Conservation (phyloP, 2,888 invertebrate species). For the Andrena fulva region DNA sequence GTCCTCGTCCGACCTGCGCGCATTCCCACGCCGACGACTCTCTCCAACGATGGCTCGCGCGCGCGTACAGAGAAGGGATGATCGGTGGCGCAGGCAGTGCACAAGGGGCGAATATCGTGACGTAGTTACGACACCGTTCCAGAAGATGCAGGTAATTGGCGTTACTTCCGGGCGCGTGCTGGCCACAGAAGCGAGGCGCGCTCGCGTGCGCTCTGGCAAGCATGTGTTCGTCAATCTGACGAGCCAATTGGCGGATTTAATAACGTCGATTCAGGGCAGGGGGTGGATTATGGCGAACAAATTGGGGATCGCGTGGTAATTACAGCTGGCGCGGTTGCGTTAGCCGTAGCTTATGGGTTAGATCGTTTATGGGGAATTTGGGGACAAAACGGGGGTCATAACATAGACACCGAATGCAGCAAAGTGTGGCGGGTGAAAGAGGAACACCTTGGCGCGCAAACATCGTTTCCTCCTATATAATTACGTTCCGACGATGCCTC, state of each 20-base stretch:
- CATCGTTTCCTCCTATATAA: background rate
- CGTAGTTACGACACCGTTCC: slow-evolving; percentile 49
- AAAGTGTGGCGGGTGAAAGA: background rate
- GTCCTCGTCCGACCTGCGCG: background rate
- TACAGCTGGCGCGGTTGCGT: background rate
- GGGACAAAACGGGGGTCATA: no score
- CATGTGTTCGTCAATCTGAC: slow-evolving; percentile 34
- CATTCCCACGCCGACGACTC: slow-evolving; percentile 9
- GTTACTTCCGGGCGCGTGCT: slow-evolving; percentile 35
- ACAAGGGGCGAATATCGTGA: slow-evolving; percentile 41
- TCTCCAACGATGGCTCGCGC: slow-evolving; percentile 41
- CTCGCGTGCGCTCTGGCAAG: slow-evolving; percentile 26
- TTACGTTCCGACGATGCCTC: background rate
- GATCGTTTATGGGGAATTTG: no score
- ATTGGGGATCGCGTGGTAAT: slow-evolving; percentile 7
- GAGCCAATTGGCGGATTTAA: slow-evolving; percentile 18
- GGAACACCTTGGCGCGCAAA: background rate
- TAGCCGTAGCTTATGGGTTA: no score
- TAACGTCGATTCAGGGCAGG: slow-evolving; percentile 12
- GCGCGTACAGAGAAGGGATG: slow-evolving; percentile 30
- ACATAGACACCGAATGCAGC: no score
- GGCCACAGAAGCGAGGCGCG: slow-evolving; percentile 6
- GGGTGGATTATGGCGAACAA: background rate
- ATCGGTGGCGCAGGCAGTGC: slow-evolving; percentile 31
- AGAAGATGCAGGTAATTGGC: slow-evolving; percentile 42